These are phyloP conservation scores for Puffinus mauretanicus DNA, from an alignment of 2,113 vertebrate species.

Conservation along the genomic window DNA sequence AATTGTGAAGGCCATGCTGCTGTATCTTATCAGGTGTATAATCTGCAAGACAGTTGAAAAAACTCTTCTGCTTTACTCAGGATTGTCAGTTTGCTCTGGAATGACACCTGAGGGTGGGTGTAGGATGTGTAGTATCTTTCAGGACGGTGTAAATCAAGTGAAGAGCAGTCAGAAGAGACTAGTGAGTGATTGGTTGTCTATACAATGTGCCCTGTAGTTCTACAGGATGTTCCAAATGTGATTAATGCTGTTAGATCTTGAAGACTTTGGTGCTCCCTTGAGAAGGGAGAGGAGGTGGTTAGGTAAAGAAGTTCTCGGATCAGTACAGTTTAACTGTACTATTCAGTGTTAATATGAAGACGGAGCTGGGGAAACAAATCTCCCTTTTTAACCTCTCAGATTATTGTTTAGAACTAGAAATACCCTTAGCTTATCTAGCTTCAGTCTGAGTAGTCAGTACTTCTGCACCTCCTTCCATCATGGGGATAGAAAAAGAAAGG, in stretches of 20 bases:
- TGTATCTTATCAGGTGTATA: neutral
- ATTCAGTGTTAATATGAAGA: neutral
- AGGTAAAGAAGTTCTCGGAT: neutral
- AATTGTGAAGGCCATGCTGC: neutral
- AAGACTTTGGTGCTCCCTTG: neutral
- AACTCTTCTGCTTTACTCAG: neutral
- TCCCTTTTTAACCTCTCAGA: neutral
- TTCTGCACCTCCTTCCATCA: neutral
- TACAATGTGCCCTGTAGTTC: neutral
- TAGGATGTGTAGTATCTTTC: neutral
- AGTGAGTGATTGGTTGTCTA: neutral
- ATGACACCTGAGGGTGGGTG: neutral
- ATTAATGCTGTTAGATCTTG: neutral
- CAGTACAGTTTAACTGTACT: neutral
- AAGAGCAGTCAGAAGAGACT: neutral
- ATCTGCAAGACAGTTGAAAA: neutral
- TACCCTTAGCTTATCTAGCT: neutral
- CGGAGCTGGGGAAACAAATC: neutral
- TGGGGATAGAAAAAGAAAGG: neutral
- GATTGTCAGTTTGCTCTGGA: neutral
- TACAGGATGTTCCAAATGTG: neutral
- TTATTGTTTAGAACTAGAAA: neutral
- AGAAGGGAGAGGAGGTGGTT: neutral
- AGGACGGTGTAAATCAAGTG: neutral
- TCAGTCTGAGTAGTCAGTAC: neutral